phyloP scores from a whole-genome alignment of 2,113 vertebrate species.

The Oreamnos americanus region DNA sequence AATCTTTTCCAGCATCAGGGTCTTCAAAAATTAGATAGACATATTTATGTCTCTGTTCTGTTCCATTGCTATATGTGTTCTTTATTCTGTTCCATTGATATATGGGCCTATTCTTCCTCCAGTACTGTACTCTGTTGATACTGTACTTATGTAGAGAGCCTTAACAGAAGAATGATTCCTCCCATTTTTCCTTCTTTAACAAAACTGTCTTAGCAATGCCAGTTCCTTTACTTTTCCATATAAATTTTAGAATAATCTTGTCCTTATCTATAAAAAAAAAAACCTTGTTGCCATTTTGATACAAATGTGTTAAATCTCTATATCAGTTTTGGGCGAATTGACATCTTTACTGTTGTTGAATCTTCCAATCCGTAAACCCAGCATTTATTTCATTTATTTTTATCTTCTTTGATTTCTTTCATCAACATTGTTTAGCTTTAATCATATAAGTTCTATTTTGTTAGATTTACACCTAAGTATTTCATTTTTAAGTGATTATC shows the following conservation, averaged over 20 bases:
- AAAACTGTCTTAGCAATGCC: background rate
- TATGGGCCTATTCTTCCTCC: background rate
- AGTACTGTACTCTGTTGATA: background rate
- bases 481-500: background rate
- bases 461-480: background rate
- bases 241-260: background rate
- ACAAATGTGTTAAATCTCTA: background rate
- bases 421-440: background rate
- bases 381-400: background rate
- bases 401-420: background rate
- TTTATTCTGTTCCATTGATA: background rate
- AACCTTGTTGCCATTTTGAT: background rate
- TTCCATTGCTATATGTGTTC: background rate
- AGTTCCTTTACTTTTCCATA: background rate
- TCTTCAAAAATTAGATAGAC: background rate
- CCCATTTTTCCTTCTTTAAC: background rate
- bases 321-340: background rate
- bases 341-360: background rate
- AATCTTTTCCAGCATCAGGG: background rate
- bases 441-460: background rate
- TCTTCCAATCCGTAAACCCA: background rate
- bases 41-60: background rate
- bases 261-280: background rate
- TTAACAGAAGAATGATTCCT: background rate
- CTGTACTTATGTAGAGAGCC: background rate